Base-by-base conservation (phyloP, 2,113 vertebrate genomes). In the Pseudopodoces humilis region DNA sequence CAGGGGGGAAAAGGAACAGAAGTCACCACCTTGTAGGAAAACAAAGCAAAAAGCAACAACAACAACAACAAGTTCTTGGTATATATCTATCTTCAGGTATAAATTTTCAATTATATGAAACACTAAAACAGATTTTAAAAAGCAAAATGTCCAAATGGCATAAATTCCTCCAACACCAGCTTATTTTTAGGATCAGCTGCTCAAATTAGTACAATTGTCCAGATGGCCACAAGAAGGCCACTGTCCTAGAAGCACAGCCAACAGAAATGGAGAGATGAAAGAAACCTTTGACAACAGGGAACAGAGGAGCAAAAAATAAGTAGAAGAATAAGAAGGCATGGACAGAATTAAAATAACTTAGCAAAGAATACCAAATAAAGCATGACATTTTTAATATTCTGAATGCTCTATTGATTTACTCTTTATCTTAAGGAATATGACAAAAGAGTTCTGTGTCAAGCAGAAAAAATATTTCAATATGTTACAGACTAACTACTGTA, bases 1-100 rank as follows among this genome's bases (percentile, higher is more conserved):
- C 96, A 98, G 88, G 43, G 50, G 50, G 83, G 83, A 80, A 87
- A 30, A 95, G 93, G 47, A 79, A 77, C 41, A 93, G 24, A 62
- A 3, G 23, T 90, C 35, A 91, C 33, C 56, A 65, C 15, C n/a
- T 23, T 4, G 1, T 31, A 52, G 9, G 21, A 52, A 69, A 88
- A 33, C 31, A 41, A 50, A 43, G 35, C 12, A 78, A 63, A 90
- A 83, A 77, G 27, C 50, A 44, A 37, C 16, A 65, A 67, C 47
- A 75, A 52, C 33, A 47, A 49, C 43, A 43, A 59, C 59, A 44
- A 11, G 27, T 50, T 17, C 9, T 53, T 0, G 0, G 10, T 28
- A 39, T 46, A 62, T 53, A n/a, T 60, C 28, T 60, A n/a, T 27
- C 25, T 71, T 59, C 46, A 79, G 52, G 31, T 84, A 52, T 7